Evolutionary conservation across 2,888 invertebrate genomes (phyloP), one percentile per base, ranked within the genome.

Genomic region (Caenorhabditis virilis): DNA sequence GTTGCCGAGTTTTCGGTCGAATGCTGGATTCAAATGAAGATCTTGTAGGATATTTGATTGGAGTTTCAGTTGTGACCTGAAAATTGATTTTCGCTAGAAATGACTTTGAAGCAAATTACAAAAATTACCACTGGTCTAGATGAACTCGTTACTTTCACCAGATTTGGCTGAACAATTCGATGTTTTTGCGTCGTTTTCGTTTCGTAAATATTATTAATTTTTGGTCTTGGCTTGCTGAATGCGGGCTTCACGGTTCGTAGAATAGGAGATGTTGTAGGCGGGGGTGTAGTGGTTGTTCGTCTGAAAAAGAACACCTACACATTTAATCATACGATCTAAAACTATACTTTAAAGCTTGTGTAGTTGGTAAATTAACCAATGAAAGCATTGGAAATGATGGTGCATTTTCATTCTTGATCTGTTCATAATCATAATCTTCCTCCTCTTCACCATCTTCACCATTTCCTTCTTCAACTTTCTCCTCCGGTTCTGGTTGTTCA

Each of bases 361-460:
- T 42, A 7, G 59, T 51, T 25, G 65, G 60, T 15, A 65, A 30
- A 35, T 48, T 41, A 6, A 35, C 56, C 7, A 72, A 27, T 9
- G 63, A 51, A 13, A 72, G 48, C 58, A 72, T 72, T 20, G 72
- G 72, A 33, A 72, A 72, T 48, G 60, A 72, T 48, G 60, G 59
- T 22, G 43, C 56, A 5, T 53, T 39, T 23, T 72, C 72, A 20
- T 58, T 52, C 35, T 72, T 63, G 18, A 61, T 61, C 38, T 64
- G 55, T 33, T 69, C 69, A 22, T 72, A 69, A 38, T 72, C 72
- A 33, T 72, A 72, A 22, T 72, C 60, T 48, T 59, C 65, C 20
- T 48, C 56, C 1, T 55, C 50, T 41, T 65, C n/a, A n/a, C n/a
- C n/a, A n/a, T n/a, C 60, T 55, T 58, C 63, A 26, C 50, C 57